Conservation (phyloP, 2,113 vertebrate genomes). For the Stigmatopora nigra region DNA sequence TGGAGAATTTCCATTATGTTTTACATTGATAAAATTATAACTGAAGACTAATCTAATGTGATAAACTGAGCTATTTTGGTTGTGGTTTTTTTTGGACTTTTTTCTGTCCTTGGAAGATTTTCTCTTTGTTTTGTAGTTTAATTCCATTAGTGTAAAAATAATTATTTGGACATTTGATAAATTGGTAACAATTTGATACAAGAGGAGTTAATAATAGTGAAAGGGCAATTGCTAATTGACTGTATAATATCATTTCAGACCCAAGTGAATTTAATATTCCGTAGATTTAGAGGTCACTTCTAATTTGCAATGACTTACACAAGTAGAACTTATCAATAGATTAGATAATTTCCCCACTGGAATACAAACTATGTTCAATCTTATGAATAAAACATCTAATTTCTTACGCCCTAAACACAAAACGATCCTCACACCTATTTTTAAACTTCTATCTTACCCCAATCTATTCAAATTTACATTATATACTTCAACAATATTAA, state of each 20-base stretch:
- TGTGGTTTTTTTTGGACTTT: too few species aligned
- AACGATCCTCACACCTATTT: neutral
- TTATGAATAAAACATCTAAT: constrained; percentile 2
- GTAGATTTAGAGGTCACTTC: constrained; percentile 21
- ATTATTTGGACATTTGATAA: too few species aligned
- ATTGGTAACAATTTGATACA: too few species aligned
- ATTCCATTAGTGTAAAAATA: too few species aligned
- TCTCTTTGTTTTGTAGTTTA: too few species aligned
- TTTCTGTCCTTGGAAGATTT: too few species aligned
- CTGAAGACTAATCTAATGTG: too few species aligned
- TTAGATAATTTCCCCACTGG: constrained; percentile 16
- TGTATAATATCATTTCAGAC: neutral
- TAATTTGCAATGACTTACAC: constrained; percentile 26
- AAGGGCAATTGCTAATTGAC: neutral
- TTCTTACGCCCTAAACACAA: constrained; percentile 13
- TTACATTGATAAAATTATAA: too few species aligned
- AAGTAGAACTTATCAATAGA: constrained; percentile 30
- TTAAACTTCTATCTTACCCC: neutral
- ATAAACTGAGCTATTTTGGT: too few species aligned
- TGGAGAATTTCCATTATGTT: too few species aligned
- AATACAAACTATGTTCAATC: constrained; percentile 17
- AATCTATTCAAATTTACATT: neutral
- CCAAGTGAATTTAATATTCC: neutral
- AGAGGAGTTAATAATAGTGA: too few species aligned
- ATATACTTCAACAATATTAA: neutral